Percentiles rank a stretch among this genome's conserved stretches.
These are phyloP conservation scores for Setophaga coronata DNA, from an alignment of 2,113 vertebrate genomes.

Conservation along the genomic window DNA sequence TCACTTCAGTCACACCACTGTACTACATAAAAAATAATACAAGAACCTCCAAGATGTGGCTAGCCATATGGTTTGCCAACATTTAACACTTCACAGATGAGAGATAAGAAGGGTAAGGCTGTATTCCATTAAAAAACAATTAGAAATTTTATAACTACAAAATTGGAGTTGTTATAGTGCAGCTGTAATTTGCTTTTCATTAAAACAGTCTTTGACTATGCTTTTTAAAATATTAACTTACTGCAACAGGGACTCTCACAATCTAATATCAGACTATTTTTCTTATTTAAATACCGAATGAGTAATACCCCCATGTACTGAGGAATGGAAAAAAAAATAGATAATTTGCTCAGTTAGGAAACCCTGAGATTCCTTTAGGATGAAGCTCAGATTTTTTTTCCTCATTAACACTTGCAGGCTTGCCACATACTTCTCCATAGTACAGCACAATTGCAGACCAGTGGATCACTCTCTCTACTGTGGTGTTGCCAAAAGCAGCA, in stretches of 20 bases:
- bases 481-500: neutral
- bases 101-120: neutral
- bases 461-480: neutral
- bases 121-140: neutral
- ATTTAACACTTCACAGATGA: neutral
- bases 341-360: neutral
- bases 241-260: neutral
- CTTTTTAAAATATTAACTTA: neutral
- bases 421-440: fast-evolving
- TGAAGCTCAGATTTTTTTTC: neutral
- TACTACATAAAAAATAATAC: neutral
- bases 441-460: neutral
- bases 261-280: neutral
- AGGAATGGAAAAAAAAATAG: neutral
- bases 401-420: neutral
- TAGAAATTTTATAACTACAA: neutral
- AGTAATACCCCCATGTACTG: neutral
- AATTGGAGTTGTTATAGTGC: neutral
- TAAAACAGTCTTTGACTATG: neutral
- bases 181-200: neutral
- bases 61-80: neutral
- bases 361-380: neutral
- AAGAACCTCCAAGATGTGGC: neutral
- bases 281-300: neutral
- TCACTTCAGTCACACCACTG: neutral